Evolutionary conservation across 2,113 vertebrate species (phyloP).

Genomic region (Mandrillus leucophaeus): DNA sequence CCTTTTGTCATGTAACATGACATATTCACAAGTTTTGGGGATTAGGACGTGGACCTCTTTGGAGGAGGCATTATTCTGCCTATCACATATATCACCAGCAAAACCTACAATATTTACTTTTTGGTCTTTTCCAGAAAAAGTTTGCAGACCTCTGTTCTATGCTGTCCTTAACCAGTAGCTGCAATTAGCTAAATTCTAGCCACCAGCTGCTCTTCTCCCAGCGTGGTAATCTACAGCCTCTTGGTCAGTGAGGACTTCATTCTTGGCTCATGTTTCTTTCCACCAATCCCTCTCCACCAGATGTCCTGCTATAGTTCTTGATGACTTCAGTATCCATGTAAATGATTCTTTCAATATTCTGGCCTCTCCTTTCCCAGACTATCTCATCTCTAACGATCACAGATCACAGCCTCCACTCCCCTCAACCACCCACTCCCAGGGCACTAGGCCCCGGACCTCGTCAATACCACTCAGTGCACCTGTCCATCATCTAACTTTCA

Average conservation of each 20-base stretch:
- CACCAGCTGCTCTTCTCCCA: neutral
- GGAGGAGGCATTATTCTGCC: neutral
- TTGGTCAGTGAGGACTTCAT: no score
- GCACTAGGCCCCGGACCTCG: neutral
- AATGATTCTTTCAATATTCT: no score
- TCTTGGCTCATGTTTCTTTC: neutral
- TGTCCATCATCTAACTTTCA: neutral
- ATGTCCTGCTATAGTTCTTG: neutral
- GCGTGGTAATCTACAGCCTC: neutral
- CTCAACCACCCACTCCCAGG: neutral
- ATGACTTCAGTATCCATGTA: neutral
- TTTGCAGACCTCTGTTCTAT: neutral
- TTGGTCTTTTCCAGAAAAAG: neutral
- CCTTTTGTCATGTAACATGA: neutral
- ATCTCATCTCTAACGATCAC: neutral
- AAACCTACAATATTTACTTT: neutral
- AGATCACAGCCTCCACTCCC: neutral
- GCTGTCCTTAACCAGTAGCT: neutral
- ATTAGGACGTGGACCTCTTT: neutral
- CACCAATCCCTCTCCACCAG: neutral
- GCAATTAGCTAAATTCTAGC: no score
- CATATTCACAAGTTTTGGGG: neutral
- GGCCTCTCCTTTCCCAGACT: neutral
- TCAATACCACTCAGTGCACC: no score
- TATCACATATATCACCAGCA: neutral